phyloP scores from a whole-genome alignment of 1,140 invertebrate species.

The Zaprionus ornatus region DNA sequence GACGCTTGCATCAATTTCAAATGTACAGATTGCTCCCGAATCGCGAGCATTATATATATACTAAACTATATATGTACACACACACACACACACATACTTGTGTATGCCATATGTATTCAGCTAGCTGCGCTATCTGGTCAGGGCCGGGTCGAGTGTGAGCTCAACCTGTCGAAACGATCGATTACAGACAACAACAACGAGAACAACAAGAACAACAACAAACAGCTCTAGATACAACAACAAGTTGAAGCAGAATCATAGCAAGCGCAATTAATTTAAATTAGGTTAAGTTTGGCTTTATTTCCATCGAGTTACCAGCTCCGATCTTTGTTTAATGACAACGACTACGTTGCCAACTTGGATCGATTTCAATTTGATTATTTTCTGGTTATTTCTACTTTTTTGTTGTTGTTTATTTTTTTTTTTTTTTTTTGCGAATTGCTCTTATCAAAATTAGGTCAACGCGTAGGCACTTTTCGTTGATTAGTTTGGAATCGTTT shows the following conservation, averaged over 20 bases:
- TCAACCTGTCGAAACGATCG: constrained; percentile 8
- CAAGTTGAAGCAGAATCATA: not conserved
- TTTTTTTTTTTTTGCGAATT: constrained; percentile 43
- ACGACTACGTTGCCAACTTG: constrained; percentile 2
- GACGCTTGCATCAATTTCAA: not conserved
- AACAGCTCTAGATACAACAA: not conserved
- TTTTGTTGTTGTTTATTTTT: not conserved
- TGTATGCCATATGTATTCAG: too few species aligned
- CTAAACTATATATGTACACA: not conserved
- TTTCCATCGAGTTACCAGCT: not conserved
- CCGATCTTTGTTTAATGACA: not conserved
- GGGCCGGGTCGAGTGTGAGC: constrained; percentile 4
- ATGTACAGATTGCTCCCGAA: not conserved
- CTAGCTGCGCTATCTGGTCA: not conserved
- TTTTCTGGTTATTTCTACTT: constrained; percentile 11
- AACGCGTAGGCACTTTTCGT: constrained; percentile 61
- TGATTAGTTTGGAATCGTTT: constrained; percentile 54
- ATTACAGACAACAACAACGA: not conserved
- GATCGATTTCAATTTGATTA: constrained; percentile 1
- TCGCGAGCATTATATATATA: not conserved
- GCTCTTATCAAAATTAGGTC: constrained; percentile 73
- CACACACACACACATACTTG: not conserved
- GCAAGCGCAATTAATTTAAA: constrained; percentile 56
- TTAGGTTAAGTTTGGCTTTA: constrained; percentile 44
- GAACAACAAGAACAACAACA: not conserved